Evolutionary conservation across 1,140 invertebrate species (phyloP), one percentile per base, ranked within the genome.

Genomic region (Drosophila guanche): DNA sequence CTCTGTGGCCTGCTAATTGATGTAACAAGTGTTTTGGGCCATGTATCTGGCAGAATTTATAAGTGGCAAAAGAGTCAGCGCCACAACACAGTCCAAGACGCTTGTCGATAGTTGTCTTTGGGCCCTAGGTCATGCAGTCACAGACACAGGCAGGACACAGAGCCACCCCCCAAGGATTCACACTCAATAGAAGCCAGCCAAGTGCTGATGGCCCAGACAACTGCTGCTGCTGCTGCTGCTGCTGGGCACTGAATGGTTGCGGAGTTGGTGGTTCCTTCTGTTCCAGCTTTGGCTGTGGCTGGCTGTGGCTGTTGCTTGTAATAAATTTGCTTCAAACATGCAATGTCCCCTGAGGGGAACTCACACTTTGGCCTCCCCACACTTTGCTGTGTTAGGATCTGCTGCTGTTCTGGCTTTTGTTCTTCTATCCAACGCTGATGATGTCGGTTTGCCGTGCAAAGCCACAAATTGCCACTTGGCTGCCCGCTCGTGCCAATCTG

Each of bases 21-120:
- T 90, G 86, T 90, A 90, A 90, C 86, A 90, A 90, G 88, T 90
- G 88, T 88, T 88, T 90, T 83, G 86, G 75, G 72, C 89, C 84
- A 90, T 90, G 86, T 88, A 78, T 75, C 78, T 76, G 77, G 74
- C 77, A 85, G 85, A 90, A 86, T 89, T 89, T 89, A 78, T 78
- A 80, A 80, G 74, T 80, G 85, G 83, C 78, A 83, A 83, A 88
- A 76, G 76, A 83, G 76, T 78, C 74, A 76, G 60, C 67, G 66
- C 56, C 56, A 62, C 48, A 70, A 79, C 76, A 65, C 72, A 77
- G 83, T 88, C 83, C 65, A 83, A 88, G 78, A 86, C 79, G 70
- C 62, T 85, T 88, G 83, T 88, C 78, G 75, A 88, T 88, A 83
- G 83, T 66, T 78, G 81, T 78, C 83, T 69, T 80, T 20, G 16